phyloP scores from a whole-genome alignment of 1,140 invertebrate species.

The Elymnias hypermnestra region DNA sequence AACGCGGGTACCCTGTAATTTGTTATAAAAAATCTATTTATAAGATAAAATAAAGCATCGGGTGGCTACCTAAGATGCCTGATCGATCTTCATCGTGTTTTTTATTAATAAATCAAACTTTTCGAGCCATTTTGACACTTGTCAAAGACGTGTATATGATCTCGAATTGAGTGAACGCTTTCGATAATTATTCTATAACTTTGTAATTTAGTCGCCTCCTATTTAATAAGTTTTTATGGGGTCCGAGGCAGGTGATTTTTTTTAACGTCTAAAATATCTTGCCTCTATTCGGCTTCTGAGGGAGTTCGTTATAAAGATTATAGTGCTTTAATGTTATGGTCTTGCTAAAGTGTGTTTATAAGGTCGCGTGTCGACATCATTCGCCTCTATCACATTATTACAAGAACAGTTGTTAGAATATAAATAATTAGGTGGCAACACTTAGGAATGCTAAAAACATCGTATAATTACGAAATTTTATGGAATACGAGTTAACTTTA shows the following conservation, averaged over 20 bases:
- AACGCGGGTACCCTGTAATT: constrained; percentile 71
- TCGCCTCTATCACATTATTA: too few species aligned
- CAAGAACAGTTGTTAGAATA: too few species aligned
- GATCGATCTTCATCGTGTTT: constrained; percentile 62
- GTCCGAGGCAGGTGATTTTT: constrained; percentile 59
- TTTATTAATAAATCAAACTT: constrained; percentile 56
- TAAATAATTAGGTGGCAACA: too few species aligned
- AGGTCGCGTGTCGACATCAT: constrained; percentile 21
- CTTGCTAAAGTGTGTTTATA: constrained; percentile 50
- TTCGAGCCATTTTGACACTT: constrained; percentile 61
- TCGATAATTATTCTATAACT: constrained; percentile 64
- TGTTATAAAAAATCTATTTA: constrained; percentile 74
- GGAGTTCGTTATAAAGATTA: constrained; percentile 65
- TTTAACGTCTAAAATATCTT: constrained; percentile 34
- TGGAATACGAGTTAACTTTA: too few species aligned
- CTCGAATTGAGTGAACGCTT: constrained; percentile 38
- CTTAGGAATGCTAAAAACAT: too few species aligned
- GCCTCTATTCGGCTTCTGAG: constrained; percentile 57
- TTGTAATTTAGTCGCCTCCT: constrained; percentile 72
- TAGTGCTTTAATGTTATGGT: constrained; percentile 56
- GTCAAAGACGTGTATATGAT: constrained; percentile 50
- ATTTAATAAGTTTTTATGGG: constrained; percentile 63
- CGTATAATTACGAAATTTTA: too few species aligned
- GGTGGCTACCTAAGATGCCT: constrained; percentile 64
- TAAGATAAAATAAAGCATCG: constrained; percentile 67